phyloP scores from a whole-genome alignment of 2,113 vertebrate species.

The Lathamus discolor region DNA sequence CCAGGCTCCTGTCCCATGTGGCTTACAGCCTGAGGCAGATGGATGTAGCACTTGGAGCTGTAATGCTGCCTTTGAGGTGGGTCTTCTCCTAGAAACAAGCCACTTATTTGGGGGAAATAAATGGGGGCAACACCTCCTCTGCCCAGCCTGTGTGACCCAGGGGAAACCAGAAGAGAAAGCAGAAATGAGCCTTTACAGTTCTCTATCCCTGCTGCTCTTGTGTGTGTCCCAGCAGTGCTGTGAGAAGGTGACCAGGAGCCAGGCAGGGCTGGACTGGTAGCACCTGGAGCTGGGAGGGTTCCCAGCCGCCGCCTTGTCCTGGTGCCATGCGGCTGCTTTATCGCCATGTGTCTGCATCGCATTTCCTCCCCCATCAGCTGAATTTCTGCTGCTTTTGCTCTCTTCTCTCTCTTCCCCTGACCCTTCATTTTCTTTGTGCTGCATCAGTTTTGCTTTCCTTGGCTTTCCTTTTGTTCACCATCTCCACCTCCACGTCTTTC shows the following conservation, averaged over 20 bases:
- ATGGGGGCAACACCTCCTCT: background rate
- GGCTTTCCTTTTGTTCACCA: background rate
- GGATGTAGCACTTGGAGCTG: rapidly evolving
- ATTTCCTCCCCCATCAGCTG: background rate
- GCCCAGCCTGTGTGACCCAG: background rate
- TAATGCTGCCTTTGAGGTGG: background rate
- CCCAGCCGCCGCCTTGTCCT: rapidly evolving
- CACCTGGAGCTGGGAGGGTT: background rate
- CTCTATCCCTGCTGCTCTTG: background rate
- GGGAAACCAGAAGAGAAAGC: background rate
- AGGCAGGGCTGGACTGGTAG: background rate
- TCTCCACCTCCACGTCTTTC: background rate
- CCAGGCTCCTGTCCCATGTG: background rate
- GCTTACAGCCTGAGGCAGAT: background rate
- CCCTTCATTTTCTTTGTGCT: background rate
- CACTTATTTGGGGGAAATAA: rapidly evolving
- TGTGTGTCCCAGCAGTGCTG: background rate
- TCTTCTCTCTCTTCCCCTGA: background rate
- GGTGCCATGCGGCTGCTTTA: background rate
- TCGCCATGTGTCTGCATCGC: rapidly evolving
- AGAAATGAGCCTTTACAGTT: background rate
- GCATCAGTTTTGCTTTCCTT: background rate
- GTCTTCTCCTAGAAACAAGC: background rate
- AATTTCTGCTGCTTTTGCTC: background rate
- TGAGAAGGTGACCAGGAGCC: background rate